Evolutionary conservation across 2,888 invertebrate genomes (phyloP), one percentile per base, ranked within the genome.

Genomic region (Diloba caeruleocephala): DNA sequence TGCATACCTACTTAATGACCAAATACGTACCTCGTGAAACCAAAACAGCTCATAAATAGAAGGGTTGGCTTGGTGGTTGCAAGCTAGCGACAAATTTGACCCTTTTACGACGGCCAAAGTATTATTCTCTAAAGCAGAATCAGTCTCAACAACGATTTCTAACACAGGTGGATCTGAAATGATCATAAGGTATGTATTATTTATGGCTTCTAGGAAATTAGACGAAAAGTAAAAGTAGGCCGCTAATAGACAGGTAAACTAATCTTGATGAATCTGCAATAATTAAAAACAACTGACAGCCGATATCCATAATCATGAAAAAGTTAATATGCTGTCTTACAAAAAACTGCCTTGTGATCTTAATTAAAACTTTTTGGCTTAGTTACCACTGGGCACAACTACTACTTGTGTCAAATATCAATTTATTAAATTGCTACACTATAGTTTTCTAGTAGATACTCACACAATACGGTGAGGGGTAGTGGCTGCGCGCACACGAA

Each of bases 1-100:
- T n/a, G n/a, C n/a, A n/a, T n/a, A n/a, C n/a, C n/a, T n/a, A n/a
- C n/a, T n/a, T n/a, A n/a, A n/a, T n/a, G n/a, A n/a, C n/a, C 15
- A 8, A 9, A 8, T 32, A 29, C 37, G 8, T 79, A 91, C 92
- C 85, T 85, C 82, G 62, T 88, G 89, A 55, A 85, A 90, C 89
- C 92, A 93, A 15, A 79, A 79, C 4, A 92, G 65, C 55, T 87
- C 83, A 54, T 86, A 83, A 1, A 88, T 75, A 1, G 82, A 71
- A 1, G 93, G 93, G 54, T 92, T 92, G 0, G 92, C 89, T 51
- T 82, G 72, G 36, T 86, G 81, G 32, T 72, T 86, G 76, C 93
- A 93, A 46, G 86, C 87, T 42, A 93, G 59, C 1, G 83, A 76
- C 5, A 91, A 65, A 45, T 84, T 83, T 0, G 85, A 74, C 0